These are phyloP conservation scores for Sycobia sp. DNA, from an alignment of 1,140 invertebrate species.

Conservation along the genomic window DNA sequence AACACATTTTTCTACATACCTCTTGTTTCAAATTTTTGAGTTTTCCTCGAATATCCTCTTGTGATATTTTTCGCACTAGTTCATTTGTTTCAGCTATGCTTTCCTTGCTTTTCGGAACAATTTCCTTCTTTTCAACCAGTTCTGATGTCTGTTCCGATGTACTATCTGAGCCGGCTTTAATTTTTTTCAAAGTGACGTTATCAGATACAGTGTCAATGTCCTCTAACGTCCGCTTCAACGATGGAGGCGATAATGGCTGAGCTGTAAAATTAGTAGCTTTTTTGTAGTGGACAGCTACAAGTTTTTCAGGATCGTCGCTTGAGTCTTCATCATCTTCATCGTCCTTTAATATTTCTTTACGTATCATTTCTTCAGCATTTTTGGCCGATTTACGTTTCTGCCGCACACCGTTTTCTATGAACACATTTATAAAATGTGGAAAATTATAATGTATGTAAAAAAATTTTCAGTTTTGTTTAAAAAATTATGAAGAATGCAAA, in stretches of 20 bases:
- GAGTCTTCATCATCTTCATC: constrained; percentile 45
- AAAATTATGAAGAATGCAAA: too few species aligned
- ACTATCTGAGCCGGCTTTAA: constrained; percentile 36
- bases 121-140: constrained; percentile 2
- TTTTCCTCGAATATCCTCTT: constrained; percentile 45
- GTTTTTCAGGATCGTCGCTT: constrained; percentile 38
- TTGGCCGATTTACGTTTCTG: constrained; percentile 48
- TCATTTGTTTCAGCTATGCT: constrained; percentile 27
- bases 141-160: not conserved
- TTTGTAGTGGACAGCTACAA: constrained; percentile 41
- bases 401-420: constrained; percentile 40
- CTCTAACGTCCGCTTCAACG: constrained; percentile 44
- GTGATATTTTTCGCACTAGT: constrained; percentile 49
- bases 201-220: constrained; percentile 37
- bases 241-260: constrained; percentile 39
- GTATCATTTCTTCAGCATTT: constrained; percentile 51
- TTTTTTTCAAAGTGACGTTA: constrained; percentile 39
- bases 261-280: constrained; percentile 15
- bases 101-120: constrained; percentile 8
- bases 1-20: constrained; percentile 37
- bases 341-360: constrained; percentile 43
- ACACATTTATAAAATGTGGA: constrained; percentile 16
- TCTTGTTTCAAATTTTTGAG: constrained; percentile 50
- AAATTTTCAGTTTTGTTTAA: too few species aligned
- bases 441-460: too few species aligned